A percentile compares a stretch with the other conserved stretches of the same genome.
phyloP scores from a whole-genome alignment of 2,797 vertebrate species.

The Aphelocoma californica region DNA sequence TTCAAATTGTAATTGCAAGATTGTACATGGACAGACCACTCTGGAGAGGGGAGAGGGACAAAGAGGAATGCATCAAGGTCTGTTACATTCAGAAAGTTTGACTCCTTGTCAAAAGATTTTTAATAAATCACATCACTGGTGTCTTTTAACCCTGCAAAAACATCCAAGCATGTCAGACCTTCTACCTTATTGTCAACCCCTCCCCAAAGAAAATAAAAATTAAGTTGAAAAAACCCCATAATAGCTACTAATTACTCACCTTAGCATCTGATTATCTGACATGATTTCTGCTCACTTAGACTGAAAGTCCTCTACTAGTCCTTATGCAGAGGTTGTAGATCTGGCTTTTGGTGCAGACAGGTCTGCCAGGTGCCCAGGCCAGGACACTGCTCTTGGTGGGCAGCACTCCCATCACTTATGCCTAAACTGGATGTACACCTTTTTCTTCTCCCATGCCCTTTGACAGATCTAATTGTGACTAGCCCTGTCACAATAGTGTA shows the following conservation, averaged over 20 bases:
- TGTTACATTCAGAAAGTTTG: not conserved
- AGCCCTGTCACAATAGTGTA: not conserved
- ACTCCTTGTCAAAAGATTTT: not conserved
- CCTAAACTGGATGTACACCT: not conserved
- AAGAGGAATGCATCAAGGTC: not conserved
- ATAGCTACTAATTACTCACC: not conserved
- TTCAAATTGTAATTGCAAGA: not conserved
- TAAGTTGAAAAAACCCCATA: fast-evolving
- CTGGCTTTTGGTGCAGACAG: not conserved
- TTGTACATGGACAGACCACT: fast-evolving
- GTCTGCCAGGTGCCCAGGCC: not conserved
- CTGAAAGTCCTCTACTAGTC: not conserved
- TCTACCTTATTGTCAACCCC: not conserved
- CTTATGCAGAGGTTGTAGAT: not conserved
- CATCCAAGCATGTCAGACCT: not conserved
- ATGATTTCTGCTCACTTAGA: not conserved
- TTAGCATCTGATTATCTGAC: not conserved
- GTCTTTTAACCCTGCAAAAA: not conserved
- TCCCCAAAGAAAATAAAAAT: not conserved
- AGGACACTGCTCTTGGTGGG: not conserved
- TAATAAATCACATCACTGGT: not conserved
- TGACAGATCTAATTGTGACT: not conserved
- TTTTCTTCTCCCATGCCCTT: not conserved
- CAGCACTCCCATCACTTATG: not conserved
- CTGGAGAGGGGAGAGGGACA: not conserved